A percentile compares a stretch with the other conserved stretches of the same genome.
phyloP scores from a whole-genome alignment of 2,797 vertebrate genomes.

The Parauchenoglanis punctatus region DNA sequence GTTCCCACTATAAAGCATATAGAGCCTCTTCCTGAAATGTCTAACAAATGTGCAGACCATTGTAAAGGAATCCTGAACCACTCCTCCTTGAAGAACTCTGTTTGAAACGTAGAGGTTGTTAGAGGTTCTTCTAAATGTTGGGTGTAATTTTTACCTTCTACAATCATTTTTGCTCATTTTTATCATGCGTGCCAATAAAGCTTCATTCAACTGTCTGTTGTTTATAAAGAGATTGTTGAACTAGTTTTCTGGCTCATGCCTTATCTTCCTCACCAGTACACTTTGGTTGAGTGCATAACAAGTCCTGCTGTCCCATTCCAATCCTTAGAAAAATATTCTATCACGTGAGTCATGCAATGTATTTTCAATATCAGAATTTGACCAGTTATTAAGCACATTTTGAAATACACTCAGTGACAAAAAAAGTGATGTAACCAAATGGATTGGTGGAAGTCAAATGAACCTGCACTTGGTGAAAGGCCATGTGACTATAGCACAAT shows the following conservation, averaged over 20 bases:
- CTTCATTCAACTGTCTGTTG: background rate
- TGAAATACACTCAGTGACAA: background rate
- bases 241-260: background rate
- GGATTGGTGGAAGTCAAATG: too few species aligned
- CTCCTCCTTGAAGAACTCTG: background rate
- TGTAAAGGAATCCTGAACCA: background rate
- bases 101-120: background rate
- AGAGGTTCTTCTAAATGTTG: background rate
- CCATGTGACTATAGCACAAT: too few species aligned
- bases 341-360: background rate
- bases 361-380: background rate
- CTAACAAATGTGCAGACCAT: background rate
- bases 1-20: background rate
- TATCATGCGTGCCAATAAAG: background rate
- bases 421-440: too few species aligned
- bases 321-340: background rate
- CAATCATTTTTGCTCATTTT: background rate
- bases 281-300: background rate
- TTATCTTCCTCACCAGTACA: background rate
- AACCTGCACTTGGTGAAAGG: too few species aligned
- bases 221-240: background rate
- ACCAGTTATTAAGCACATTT: background rate
- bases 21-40: background rate
- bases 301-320: too few species aligned
- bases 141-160: background rate